A percentile compares a stretch with the other conserved stretches of the same genome.
phyloP scores from a whole-genome alignment of 1,140 invertebrate species.

The Melitaea cinxia region DNA sequence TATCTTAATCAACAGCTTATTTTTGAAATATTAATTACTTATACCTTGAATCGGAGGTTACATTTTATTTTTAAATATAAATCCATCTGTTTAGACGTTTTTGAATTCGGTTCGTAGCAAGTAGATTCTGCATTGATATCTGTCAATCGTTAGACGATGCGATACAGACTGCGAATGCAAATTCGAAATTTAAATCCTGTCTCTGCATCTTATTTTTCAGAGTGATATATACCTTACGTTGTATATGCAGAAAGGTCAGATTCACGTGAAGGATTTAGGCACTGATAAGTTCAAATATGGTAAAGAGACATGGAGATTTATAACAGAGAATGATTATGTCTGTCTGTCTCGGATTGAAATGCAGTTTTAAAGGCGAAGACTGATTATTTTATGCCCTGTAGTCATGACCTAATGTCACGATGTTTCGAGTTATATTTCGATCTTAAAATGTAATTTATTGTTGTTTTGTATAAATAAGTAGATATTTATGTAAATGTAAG shows the following conservation, averaged over 20 bases:
- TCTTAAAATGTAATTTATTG: background rate
- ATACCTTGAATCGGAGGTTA: background rate
- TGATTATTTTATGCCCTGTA: constrained; percentile 46
- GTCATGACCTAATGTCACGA: constrained; percentile 11
- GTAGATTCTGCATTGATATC: constrained; percentile 52
- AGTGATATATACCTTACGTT: constrained; percentile 4
- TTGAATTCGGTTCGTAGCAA: constrained; percentile 26
- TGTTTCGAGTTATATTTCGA: background rate
- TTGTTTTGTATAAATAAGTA: background rate
- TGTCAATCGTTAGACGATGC: constrained; percentile 46
- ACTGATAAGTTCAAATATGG: constrained; percentile 53
- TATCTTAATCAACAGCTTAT: background rate
- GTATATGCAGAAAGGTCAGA: constrained; percentile 5
- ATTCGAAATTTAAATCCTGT: constrained; percentile 34
- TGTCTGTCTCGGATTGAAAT: constrained; percentile 50
- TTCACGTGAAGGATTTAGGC: background rate
- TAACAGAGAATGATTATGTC: constrained; percentile 57
- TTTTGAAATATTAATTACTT: background rate
- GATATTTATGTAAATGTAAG: background rate
- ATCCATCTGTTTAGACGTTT: constrained; percentile 23
- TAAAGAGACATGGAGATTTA: constrained; percentile 57
- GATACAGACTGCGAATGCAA: constrained; percentile 46
- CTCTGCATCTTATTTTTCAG: constrained; percentile 7
- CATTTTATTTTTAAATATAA: constrained; percentile 10
- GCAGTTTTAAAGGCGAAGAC: constrained; percentile 40